phyloP scores from a whole-genome alignment of 2,797 vertebrate genomes.

The Microcaecilia unicolor region DNA sequence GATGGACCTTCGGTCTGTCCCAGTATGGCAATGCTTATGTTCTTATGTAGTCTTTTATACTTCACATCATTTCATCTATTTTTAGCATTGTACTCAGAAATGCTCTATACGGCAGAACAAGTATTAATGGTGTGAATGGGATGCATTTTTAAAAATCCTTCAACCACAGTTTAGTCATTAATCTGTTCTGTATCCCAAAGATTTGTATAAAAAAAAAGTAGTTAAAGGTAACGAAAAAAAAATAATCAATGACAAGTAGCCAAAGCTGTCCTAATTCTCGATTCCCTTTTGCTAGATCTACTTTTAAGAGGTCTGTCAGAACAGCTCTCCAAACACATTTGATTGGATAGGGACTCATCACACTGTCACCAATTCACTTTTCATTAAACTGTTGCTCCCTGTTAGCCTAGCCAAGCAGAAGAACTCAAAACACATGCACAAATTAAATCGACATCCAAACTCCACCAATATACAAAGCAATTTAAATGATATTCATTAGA shows the following conservation, averaged over 20 bases:
- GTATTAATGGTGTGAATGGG: too few species aligned
- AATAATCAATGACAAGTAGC: too few species aligned
- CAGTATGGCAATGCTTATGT: too few species aligned
- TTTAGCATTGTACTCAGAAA: too few species aligned
- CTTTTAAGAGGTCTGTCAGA: slow-evolving; percentile 74
- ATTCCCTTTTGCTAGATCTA: slow-evolving; percentile 51
- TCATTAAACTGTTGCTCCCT: slow-evolving; percentile 93
- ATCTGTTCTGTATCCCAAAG: background rate
- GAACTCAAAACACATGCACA: slow-evolving; percentile 98
- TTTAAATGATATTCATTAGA: slow-evolving; percentile 99
- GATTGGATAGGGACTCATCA: slow-evolving; percentile 86
- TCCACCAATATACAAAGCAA: slow-evolving; percentile 99
- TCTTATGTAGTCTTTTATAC: too few species aligned
- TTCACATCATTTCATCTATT: too few species aligned
- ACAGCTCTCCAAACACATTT: slow-evolving; percentile 80
- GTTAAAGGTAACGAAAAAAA: background rate
- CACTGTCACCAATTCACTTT: slow-evolving; percentile 89
- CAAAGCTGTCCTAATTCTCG: slow-evolving; percentile 42
- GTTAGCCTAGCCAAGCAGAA: slow-evolving; percentile 93
- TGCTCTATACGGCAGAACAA: too few species aligned
- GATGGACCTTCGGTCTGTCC: too few species aligned
- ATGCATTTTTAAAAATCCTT: too few species aligned
- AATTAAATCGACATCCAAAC: slow-evolving; percentile 99
- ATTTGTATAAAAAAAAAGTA: background rate
- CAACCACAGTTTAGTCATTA: too few species aligned